Evolutionary conservation across 2,113 vertebrate species (phyloP), one percentile per base, ranked within the genome.

Genomic region (Cariama cristata): DNA sequence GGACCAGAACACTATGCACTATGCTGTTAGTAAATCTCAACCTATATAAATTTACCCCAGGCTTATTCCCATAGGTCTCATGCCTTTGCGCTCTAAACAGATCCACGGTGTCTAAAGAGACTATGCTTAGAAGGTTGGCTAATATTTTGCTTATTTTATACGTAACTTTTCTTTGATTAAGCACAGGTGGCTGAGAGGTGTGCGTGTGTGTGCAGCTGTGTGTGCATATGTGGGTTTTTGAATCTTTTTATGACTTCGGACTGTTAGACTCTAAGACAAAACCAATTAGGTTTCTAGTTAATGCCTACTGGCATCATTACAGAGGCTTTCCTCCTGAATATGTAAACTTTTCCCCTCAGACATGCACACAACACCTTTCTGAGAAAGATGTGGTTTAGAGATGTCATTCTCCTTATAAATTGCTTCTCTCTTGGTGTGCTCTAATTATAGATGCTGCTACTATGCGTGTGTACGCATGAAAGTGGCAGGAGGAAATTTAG

Each of bases 301-400:
- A 49, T 90, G 19, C 22, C 67, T 90, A 8, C 53, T 40, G 67
- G 74, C 75, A 68, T 45, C 45, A 11, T 68, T 73, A 56, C 55
- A 52, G 81, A 72, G 71, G 63, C 55, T 95, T 92, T 96, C 58
- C 58, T 92, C 53, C 33, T 75, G 47, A 87, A 75, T 88, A 35
- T 62, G 66, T 16, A 92, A 17, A 30, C 18, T 45, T 72, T 32
- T 20, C 21, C 19, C 52, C 45, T 16, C 5, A 45, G 79, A 86
- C 40, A 35, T 5, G 26, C 79, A 79, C 47, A 26, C 53, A 76
- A 14, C 55, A 80, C 85, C 82, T 90, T 93, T 75, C 47, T 14
- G 55, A 86, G 79, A 52, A 72, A 90, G 66, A 42, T 16, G 13
- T 1, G 0, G 14, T 86, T 76, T 35, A 63, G 86, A 58, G 56